These are phyloP conservation scores for Caracal caracal DNA, from an alignment of 2,113 vertebrate species.

Conservation along the genomic window DNA sequence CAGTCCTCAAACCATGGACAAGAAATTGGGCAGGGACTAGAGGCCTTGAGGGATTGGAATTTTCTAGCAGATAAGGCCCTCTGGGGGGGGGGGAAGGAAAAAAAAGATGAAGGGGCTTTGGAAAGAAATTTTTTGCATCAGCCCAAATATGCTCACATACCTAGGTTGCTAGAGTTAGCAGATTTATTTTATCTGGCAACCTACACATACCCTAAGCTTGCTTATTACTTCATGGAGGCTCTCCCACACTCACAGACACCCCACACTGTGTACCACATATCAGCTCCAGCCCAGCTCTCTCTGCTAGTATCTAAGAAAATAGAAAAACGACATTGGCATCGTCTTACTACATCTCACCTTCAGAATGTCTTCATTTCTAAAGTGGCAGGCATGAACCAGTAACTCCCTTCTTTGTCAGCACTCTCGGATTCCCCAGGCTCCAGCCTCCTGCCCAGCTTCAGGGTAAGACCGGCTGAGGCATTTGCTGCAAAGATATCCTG, in stretches of 20 bases:
- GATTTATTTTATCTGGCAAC: constrained; percentile 4
- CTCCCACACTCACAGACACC: neutral
- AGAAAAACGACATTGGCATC: neutral
- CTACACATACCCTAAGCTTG: neutral
- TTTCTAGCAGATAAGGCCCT: neutral
- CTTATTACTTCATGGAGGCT: neutral
- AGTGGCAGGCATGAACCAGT: neutral
- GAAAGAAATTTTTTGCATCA: constrained; percentile 33
- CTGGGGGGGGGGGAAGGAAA: neutral
- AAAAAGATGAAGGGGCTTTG: neutral
- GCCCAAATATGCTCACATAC: neutral
- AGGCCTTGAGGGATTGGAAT: neutral
- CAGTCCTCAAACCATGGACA: neutral
- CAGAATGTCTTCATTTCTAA: constrained; percentile 42
- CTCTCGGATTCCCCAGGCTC: neutral
- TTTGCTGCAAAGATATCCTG: neutral
- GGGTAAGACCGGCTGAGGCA: neutral
- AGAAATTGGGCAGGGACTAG: neutral
- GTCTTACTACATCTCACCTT: neutral
- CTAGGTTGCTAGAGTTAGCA: neutral
- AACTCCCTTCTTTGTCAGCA: neutral
- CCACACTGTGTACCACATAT: neutral
- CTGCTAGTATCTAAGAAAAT: neutral
- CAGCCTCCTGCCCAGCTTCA: neutral
- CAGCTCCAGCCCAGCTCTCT: neutral